Percentiles rank a stretch among this genome's conserved stretches.
phyloP scores from a whole-genome alignment of 2,888 invertebrate genomes.

The Scaptomyza caliginosa region DNA sequence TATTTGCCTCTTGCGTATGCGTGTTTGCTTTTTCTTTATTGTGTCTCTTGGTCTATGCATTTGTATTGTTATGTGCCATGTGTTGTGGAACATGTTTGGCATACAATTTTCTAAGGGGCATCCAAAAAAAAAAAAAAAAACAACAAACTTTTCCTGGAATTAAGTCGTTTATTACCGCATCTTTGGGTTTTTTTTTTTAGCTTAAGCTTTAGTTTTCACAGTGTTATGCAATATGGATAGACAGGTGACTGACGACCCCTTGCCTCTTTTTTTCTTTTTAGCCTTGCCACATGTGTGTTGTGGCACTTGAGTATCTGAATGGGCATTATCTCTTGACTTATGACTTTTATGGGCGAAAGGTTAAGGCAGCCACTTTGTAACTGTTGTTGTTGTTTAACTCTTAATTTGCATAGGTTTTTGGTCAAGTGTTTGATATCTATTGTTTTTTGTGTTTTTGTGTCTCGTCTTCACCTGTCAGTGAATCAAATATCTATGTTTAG shows the following conservation, averaged over 20 bases:
- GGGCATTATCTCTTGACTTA: conserved; percentile 14
- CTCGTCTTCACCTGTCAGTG: conserved; percentile 16
- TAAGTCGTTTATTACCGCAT: conserved; percentile 59
- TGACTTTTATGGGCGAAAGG: conserved; percentile 47
- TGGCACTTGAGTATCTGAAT: conserved; percentile 34
- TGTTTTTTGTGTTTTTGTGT: not conserved
- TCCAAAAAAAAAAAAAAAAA: conserved; percentile 9
- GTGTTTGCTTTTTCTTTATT: conserved; percentile 19
- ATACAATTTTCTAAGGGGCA: conserved; percentile 34
- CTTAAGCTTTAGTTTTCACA: conserved; percentile 16
- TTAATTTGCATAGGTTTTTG: conserved; percentile 40
- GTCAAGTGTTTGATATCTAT: conserved; percentile 11
- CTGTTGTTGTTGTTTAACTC: conserved; percentile 1
- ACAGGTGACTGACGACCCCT: conserved; percentile 40
- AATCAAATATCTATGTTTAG: conserved; percentile 15
- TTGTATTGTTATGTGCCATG: conserved; percentile 16
- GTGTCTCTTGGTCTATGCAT: conserved; percentile 25
- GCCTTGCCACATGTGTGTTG: conserved; percentile 7
- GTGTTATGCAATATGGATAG: conserved; percentile 38
- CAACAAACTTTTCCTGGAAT: conserved; percentile 53
- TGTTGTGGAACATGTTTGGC: conserved; percentile 53
- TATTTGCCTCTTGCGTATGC: conserved; percentile 53
- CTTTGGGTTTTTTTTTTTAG: conserved; percentile 4
- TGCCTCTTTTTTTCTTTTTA: too few species aligned
- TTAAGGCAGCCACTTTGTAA: conserved; percentile 38